These are phyloP conservation scores for Leptinotarsa haldemani DNA, from an alignment of 2,888 invertebrate genomes.

Conservation along the genomic window DNA sequence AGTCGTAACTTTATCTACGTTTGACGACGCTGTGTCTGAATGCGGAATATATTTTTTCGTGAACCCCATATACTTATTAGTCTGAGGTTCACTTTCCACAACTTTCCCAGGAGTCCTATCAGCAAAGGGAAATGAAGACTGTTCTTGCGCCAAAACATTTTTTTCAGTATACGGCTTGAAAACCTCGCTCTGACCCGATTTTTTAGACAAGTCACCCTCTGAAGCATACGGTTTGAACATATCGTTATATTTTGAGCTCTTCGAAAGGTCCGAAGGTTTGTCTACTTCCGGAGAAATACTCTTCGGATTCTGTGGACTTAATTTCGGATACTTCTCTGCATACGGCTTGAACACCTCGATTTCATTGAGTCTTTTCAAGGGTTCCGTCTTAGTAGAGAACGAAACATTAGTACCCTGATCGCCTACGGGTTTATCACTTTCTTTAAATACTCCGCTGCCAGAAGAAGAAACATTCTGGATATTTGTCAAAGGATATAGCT, in stretches of 20 bases:
- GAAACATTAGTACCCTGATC: neutral
- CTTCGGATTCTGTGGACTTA: neutral
- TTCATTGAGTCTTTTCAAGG: neutral
- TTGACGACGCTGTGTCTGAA: neutral
- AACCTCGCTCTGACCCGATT: neutral
- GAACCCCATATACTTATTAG: neutral
- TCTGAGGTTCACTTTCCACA: neutral
- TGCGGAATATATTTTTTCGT: neutral
- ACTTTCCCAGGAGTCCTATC: neutral
- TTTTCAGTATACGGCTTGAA: slow-evolving; percentile 30
- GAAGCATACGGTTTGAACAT: slow-evolving; percentile 25
- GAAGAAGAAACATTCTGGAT: neutral
- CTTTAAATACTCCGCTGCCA: neutral
- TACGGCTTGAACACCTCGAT: slow-evolving; percentile 20
- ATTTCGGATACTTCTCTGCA: neutral
- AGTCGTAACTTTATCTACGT: neutral
- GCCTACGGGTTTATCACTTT: neutral
- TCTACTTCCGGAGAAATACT: slow-evolving; percentile 13
- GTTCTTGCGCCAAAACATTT: neutral
- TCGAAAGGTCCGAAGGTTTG: slow-evolving; percentile 26
- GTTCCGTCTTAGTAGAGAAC: neutral
- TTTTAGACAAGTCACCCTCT: slow-evolving; percentile 1
- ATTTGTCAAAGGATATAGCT: neutral
- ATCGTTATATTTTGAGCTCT: slow-evolving; percentile 21
- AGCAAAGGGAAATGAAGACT: neutral